These are phyloP conservation scores for Tenrec ecaudatus DNA, from an alignment of 2,113 vertebrate species.

Conservation along the genomic window DNA sequence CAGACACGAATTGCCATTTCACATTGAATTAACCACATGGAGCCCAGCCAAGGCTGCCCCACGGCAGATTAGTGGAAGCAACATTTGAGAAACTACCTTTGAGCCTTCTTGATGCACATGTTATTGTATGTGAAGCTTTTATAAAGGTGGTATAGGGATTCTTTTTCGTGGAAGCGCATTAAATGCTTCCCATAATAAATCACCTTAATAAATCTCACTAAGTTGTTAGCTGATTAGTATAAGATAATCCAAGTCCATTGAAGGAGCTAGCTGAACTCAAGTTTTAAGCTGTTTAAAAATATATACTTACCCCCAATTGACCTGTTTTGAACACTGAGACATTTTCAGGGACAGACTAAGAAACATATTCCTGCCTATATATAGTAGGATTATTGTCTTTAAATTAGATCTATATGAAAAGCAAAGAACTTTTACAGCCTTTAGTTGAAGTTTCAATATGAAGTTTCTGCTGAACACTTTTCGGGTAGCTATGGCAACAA, in stretches of 20 bases:
- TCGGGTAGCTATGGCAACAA: slow-evolving; percentile 78
- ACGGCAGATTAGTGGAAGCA: slow-evolving; percentile 60
- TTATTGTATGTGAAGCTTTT: slow-evolving; percentile 44
- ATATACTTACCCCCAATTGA: slow-evolving; percentile 64
- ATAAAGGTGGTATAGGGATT: not conserved
- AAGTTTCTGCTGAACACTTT: slow-evolving; percentile 77
- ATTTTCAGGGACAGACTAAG: slow-evolving; percentile 72
- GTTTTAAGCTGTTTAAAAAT: slow-evolving; percentile 69
- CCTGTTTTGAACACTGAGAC: slow-evolving; percentile 65
- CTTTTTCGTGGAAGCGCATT: slow-evolving; percentile 56
- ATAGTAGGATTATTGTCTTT: slow-evolving; percentile 64
- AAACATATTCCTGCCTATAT: slow-evolving; percentile 69
- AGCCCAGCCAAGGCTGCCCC: slow-evolving; percentile 48
- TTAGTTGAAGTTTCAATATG: slow-evolving; percentile 74
- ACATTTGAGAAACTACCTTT: slow-evolving; percentile 66
- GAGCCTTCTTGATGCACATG: slow-evolving; percentile 60
- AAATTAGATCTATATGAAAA: slow-evolving; percentile 71
- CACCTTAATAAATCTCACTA: slow-evolving; percentile 62
- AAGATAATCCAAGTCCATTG: slow-evolving; percentile 33
- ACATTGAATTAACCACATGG: slow-evolving; percentile 63
- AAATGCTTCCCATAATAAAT: slow-evolving; percentile 73
- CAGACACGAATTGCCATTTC: slow-evolving; percentile 59
- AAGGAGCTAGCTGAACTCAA: slow-evolving; percentile 53
- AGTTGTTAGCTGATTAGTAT: slow-evolving; percentile 61
- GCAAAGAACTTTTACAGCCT: slow-evolving; percentile 67